Evolutionary conservation across 1,140 invertebrate genomes (phyloP).

Genomic region (Zaprionus camerounensis): DNA sequence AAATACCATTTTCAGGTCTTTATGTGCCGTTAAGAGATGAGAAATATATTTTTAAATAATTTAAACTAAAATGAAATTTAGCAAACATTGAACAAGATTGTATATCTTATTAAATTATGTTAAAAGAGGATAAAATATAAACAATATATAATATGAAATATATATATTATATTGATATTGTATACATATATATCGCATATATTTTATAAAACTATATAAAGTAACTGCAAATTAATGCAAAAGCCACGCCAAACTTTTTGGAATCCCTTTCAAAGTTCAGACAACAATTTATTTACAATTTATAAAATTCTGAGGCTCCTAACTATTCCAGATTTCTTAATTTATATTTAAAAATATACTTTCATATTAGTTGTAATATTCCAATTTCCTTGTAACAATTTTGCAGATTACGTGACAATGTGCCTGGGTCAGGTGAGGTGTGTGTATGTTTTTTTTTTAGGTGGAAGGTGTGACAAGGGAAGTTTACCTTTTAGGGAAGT

Average conservation of each 20-base stretch:
- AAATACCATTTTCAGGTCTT: neutral
- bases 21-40: neutral
- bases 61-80: no score
- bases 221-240: neutral
- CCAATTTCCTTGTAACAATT: neutral
- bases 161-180: no score
- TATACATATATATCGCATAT: neutral
- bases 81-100: neutral
- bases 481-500: slow-evolving; percentile 2
- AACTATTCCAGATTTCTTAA: neutral
- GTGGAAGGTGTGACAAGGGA: slow-evolving; percentile 17
- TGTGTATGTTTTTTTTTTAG: neutral
- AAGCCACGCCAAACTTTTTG: no score
- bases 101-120: neutral
- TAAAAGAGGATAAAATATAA: neutral
- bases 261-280: neutral
- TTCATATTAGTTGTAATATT: neutral
- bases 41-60: neutral
- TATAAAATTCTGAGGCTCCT: no score
- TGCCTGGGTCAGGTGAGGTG: slow-evolving; percentile 11
- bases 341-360: neutral
- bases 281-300: neutral
- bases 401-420: neutral
- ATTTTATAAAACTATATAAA: no score
- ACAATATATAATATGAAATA: no score